phyloP scores from a whole-genome alignment of 2,797 vertebrate genomes.

The Chelon labrosus region DNA sequence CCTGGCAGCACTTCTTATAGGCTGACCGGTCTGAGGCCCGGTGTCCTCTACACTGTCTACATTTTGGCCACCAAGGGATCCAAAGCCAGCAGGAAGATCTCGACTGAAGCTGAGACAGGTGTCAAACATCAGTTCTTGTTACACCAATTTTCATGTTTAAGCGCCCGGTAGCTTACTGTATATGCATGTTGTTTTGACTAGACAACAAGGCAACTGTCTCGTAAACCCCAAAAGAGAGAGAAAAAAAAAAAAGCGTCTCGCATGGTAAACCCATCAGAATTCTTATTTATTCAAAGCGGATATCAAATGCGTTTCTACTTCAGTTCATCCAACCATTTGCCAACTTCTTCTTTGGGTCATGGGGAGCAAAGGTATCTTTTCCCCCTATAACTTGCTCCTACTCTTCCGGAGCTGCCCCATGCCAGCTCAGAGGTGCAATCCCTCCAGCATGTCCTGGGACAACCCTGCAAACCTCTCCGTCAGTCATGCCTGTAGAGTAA shows the following conservation, averaged over 20 bases:
- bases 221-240: neutral
- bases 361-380: slow-evolving; percentile 24
- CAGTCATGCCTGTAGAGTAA: slow-evolving; percentile 3
- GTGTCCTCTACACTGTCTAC: slow-evolving; percentile 79
- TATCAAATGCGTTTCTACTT: slow-evolving; percentile 22
- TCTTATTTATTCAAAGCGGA: slow-evolving; percentile 28
- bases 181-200: slow-evolving; percentile 1
- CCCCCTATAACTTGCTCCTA: slow-evolving; percentile 20
- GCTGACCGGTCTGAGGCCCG: slow-evolving; percentile 83
- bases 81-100: slow-evolving; percentile 81
- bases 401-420: slow-evolving; percentile 36
- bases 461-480: slow-evolving; percentile 16
- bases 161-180: neutral
- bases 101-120: slow-evolving; percentile 86
- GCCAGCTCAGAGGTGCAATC: slow-evolving; percentile 22
- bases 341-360: slow-evolving; percentile 32
- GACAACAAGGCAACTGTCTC: slow-evolving; percentile 1
- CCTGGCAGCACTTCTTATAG: slow-evolving; percentile 73
- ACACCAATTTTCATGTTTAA: slow-evolving; percentile 6
- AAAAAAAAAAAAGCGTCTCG: slow-evolving; percentile 21
- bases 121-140: slow-evolving; percentile 27
- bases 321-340: slow-evolving; percentile 31
- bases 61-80: slow-evolving; percentile 86
- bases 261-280: slow-evolving; percentile 32
- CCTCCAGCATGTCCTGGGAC: slow-evolving; percentile 5